Percentiles rank a stretch among this genome's conserved stretches.
Conservation (phyloP, 2,797 vertebrate species). For the Fistularia commersonii region DNA sequence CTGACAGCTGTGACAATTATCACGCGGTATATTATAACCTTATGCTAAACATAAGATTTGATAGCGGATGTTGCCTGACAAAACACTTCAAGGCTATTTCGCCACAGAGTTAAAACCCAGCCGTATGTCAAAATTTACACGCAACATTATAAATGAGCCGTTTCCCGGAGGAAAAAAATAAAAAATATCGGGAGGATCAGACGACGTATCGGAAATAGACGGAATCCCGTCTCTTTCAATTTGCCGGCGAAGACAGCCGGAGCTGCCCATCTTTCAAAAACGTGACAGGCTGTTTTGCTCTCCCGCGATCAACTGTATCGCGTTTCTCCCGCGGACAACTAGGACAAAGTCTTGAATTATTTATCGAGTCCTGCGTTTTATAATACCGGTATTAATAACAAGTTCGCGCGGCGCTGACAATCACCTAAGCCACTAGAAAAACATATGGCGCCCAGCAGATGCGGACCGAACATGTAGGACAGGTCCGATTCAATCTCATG, state of each 20-base stretch:
- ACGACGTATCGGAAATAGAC: conserved; percentile 13
- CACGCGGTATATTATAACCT: conserved; percentile 40
- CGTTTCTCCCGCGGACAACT: conserved; percentile 6
- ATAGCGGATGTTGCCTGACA: conserved; percentile 32
- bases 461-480: conserved; percentile 63
- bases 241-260: conserved; percentile 2
- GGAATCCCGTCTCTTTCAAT: conserved; percentile 10
- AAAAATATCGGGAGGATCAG: conserved; percentile 3
- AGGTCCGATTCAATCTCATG: conserved; percentile 58
- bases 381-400: conserved; percentile 32
- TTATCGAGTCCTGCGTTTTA: conserved; percentile 21
- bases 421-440: conserved; percentile 51
- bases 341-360: conserved; percentile 31
- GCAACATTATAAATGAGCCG: conserved; percentile 6
- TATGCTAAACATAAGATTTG: conserved; percentile 48
- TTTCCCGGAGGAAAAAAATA: neutral
- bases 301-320: conserved; percentile 10
- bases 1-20: conserved; percentile 63
- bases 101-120: conserved; percentile 11
- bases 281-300: conserved; percentile 2
- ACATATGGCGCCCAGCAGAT: conserved; percentile 61
- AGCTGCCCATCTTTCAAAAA: conserved; percentile 8
- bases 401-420: conserved; percentile 26
- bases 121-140: conserved; percentile 12
- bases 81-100: conserved; percentile 36